Evolutionary conservation across 2,797 vertebrate species (phyloP), one percentile per base, ranked within the genome.

Genomic region (Acomys russatus): DNA sequence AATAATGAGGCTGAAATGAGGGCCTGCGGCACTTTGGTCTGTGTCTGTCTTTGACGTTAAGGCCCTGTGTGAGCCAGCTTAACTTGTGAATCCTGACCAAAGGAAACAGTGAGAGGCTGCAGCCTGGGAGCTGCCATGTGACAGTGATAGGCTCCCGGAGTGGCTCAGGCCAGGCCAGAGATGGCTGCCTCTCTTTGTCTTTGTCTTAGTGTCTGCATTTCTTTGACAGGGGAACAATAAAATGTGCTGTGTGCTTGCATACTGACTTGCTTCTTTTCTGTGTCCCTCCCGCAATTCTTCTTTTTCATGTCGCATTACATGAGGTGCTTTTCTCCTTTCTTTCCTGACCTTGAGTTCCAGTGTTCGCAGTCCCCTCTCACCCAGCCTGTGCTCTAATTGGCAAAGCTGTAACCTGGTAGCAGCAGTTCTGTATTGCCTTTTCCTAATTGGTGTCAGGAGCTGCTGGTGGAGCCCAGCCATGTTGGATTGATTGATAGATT

Each of bases 391-490:
- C 95, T 98, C 92, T 99, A 99, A 99, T 99, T 99, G 99, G 99
- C 98, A 96, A 95, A 95, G 96, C 96, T 97, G 74, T 96, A 97
- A 97, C 98, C 95, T 98, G 98, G 98, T 96, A 98, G 97, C 95
- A 79, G 97, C 92, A 59, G 97, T 94, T 97, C 94, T 94, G 90
- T 96, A 98, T 98, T 98, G 98, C 97, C 93, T 80, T 98, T 98
- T 97, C 97, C 98, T 99, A 98, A 99, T 99, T 99, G 99, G 98
- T 98, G 98, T 97, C 49, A 96, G 85, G 83, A 96, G 96, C 97
- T 96, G 93, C 97, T 97, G 94, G 95, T 88, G 83, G 96, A 96
- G 90, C 87, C 79, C 35, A 3, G 94, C 95, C 92, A 90, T 93
- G 23, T 97, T 95, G 97, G 92, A 98, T 98, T 99, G 99, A 99